Conservation (phyloP, 2,113 vertebrate species). For the Urocynchramus pylzowi region DNA sequence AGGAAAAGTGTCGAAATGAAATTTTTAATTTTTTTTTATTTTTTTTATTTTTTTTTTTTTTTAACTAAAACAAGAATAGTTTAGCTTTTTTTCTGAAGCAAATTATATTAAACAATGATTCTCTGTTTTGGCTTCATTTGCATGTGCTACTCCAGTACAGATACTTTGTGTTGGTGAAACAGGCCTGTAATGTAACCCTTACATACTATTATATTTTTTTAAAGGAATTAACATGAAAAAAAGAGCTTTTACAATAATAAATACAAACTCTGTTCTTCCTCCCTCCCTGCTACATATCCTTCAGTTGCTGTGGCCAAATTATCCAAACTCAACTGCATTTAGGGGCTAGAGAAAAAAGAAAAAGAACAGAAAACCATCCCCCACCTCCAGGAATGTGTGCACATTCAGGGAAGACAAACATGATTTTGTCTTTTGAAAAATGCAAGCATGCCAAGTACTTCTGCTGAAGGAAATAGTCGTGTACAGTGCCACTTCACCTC, state of each 20-base stretch:
- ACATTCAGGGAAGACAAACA: conserved; percentile 62
- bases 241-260: conserved; percentile 46
- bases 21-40: not conserved
- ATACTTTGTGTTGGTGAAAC: conserved; percentile 51
- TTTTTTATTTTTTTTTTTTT: not conserved
- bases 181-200: conserved; percentile 37
- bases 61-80: not conserved
- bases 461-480: conserved; percentile 21
- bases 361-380: conserved; percentile 38
- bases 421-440: conserved; percentile 65
- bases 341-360: not conserved
- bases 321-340: conserved; percentile 13
- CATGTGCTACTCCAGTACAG: conserved; percentile 42
- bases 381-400: conserved; percentile 47
- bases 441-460: conserved; percentile 49
- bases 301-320: conserved; percentile 28
- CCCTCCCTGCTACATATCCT: not conserved
- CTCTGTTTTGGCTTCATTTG: conserved; percentile 38
- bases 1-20: not conserved
- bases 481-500: conserved; percentile 34
- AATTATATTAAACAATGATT: conserved; percentile 49
- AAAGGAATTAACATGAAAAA: conserved; percentile 45
- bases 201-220: conserved; percentile 34
- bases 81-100: not conserved
- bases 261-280: conserved; percentile 31